Evolutionary conservation across 2,113 vertebrate species (phyloP), one percentile per base, ranked within the genome.

Genomic region (Struthidea cinerea): DNA sequence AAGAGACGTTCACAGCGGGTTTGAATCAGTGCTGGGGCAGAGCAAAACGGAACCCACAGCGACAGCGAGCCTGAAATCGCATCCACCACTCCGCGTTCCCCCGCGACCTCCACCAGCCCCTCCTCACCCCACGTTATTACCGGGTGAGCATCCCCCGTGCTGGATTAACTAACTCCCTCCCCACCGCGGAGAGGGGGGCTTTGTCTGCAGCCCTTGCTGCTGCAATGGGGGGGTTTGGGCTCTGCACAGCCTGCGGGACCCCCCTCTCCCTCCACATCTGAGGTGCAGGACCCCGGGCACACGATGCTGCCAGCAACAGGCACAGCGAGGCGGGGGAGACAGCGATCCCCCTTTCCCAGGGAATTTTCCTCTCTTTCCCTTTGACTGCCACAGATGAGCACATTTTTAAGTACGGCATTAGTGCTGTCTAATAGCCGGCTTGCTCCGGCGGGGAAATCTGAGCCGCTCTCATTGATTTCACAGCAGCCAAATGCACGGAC

Each of bases 121-220:
- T 79, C 13, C 47, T 41, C 56, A 33, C 16, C 47, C 75, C 12
- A 1, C 5, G 0, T n/a, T 68, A 19, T 3, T 41, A 27, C 33
- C 3, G 2, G 21, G 53, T 7, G 8, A 46, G n/a, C 49, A 61
- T 24, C 47, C 26, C n/a, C 50, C 4, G 39, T 0, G 4, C 84
- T 16, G 59, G 73, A 47, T 61, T 24, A 77, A 28, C 53, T 7
- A 79, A 30, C 53, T 8, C 22, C 19, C 10, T 56, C 13, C 47
- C 17, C 50, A 13, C 42, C 17, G 3, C 2, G 0, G 19, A 9
- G 1, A 20, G 0, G 1, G 26, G 0, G 3, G 24, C 6, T 39
- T 74, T 53, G 23, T 44, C 75, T 61, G 30, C 33, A 37, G 37
- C 41, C 64, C n/a, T 11, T 21, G 22, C 47, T 80, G 73, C 41